Evolutionary conservation across 2,797 vertebrate species (phyloP).

Genomic region (Tiaroga cobitis): DNA sequence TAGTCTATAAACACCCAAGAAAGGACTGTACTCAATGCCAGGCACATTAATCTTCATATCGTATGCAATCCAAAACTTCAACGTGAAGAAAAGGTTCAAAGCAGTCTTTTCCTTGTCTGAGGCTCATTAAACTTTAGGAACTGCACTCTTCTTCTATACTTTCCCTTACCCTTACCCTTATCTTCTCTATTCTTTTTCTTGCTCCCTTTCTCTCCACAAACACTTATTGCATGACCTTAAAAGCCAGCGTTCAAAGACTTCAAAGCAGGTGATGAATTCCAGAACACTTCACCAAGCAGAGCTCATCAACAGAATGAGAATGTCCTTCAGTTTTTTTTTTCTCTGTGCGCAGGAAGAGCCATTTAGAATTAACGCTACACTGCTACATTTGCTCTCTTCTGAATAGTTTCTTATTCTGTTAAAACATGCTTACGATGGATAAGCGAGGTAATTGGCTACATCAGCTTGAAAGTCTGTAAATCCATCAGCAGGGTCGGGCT

Average conservation of each 20-base stretch:
- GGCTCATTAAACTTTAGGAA: conserved; percentile 23
- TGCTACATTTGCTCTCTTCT: conserved; percentile 13
- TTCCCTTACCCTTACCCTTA: conserved; percentile 10
- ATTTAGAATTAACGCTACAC: conserved; percentile 31
- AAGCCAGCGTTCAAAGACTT: conserved; percentile 52
- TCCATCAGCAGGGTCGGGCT: conserved; percentile 46
- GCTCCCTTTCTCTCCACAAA: conserved; percentile 56
- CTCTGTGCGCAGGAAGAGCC: not conserved
- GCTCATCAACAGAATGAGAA: conserved; percentile 54
- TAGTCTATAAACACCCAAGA: not conserved
- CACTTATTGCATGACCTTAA: conserved; percentile 61
- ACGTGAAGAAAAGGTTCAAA: conserved; percentile 11
- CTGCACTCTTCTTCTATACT: conserved; percentile 6
- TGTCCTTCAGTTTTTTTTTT: conserved; percentile 43
- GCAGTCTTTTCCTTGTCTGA: not conserved
- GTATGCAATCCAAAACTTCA: not conserved
- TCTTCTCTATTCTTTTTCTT: conserved; percentile 59
- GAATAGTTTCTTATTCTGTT: conserved; percentile 13
- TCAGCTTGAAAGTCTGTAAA: conserved; percentile 42
- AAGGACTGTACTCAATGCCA: not conserved
- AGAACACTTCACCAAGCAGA: conserved; percentile 61
- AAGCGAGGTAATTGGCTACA: conserved; percentile 40
- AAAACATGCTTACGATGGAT: conserved; percentile 23
- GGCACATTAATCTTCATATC: conserved; percentile 12
- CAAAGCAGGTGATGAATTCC: conserved; percentile 65